A percentile compares a stretch with the other conserved stretches of the same genome.
Conservation (phyloP, 2,113 vertebrate genomes). For the Heptranchias perlo region DNA sequence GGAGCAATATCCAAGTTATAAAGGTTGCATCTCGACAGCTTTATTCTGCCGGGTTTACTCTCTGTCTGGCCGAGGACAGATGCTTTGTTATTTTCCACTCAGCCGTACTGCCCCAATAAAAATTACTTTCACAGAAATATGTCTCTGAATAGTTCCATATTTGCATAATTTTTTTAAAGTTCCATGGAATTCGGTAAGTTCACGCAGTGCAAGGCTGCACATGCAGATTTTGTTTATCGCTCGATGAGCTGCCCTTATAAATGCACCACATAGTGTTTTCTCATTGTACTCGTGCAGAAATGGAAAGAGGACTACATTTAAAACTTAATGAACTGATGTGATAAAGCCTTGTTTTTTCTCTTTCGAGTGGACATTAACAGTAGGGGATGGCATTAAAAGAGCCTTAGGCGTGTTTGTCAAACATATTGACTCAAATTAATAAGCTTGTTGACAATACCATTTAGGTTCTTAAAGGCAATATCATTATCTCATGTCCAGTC, state of each 20-base stretch:
- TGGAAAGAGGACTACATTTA: slow-evolving; percentile 15
- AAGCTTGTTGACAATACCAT: neutral
- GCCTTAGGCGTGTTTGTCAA: slow-evolving; percentile 5
- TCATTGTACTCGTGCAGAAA: slow-evolving; percentile 29
- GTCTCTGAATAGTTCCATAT: neutral
- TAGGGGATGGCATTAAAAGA: slow-evolving; percentile 6
- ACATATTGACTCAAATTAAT: slow-evolving; percentile 37
- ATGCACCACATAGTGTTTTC: slow-evolving; percentile 34
- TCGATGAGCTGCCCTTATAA: neutral
- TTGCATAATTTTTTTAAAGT: slow-evolving; percentile 25
- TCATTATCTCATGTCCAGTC: slow-evolving; percentile 25
- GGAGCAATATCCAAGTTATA: neutral
- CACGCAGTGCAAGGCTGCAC: neutral
- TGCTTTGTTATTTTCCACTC: neutral
- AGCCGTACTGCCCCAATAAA: neutral
- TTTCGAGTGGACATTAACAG: slow-evolving; percentile 34
- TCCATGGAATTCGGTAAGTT: neutral
- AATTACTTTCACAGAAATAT: neutral
- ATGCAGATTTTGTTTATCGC: slow-evolving; percentile 25
- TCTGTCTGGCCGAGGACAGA: neutral
- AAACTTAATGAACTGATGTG: slow-evolving; percentile 36
- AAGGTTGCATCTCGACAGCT: neutral
- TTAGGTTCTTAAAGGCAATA: slow-evolving; percentile 22
- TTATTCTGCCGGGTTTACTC: neutral
- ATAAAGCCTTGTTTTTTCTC: slow-evolving; percentile 3